These are phyloP conservation scores for Habropoda laboriosa DNA, from an alignment of 1,140 invertebrate genomes.

Conservation along the genomic window DNA sequence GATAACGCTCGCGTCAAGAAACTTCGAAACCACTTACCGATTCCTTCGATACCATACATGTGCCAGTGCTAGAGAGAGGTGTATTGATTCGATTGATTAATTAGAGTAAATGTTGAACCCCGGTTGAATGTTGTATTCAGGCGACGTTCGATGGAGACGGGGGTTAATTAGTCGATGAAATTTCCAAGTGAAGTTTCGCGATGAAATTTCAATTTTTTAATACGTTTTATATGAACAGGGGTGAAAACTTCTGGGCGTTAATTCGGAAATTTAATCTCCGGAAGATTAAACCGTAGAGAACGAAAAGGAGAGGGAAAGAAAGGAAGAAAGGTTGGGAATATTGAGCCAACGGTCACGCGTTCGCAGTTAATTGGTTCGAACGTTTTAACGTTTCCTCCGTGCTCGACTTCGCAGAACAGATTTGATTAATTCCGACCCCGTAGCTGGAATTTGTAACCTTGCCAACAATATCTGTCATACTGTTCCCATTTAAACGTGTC, in stretches of 20 bases:
- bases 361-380: conserved; percentile 12
- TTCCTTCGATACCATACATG: neutral
- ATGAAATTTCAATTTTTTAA: too few relatives aligned
- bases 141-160: neutral
- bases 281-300: neutral
- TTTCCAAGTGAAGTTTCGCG: too few relatives aligned
- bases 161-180: neutral
- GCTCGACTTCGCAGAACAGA: conserved; percentile 16
- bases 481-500: conserved; percentile 18
- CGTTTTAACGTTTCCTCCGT: conserved; percentile 16
- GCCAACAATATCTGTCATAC: conserved; percentile 21
- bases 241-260: too few relatives aligned
- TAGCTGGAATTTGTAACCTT: conserved; percentile 12
- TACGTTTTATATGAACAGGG: too few relatives aligned
- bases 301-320: neutral
- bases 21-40: neutral
- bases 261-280: neutral
- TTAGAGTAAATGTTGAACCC: neutral
- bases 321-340: too few relatives aligned
- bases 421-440: conserved; percentile 26
- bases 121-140: too few relatives aligned
- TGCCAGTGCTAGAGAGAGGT: too few relatives aligned
- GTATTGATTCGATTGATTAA: conserved; percentile 17
- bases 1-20: conserved; percentile 2
- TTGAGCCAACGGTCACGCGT: neutral